These are phyloP conservation scores for Corythoichthys haematopterus DNA, from an alignment of 2,113 vertebrate genomes.

Conservation along the genomic window DNA sequence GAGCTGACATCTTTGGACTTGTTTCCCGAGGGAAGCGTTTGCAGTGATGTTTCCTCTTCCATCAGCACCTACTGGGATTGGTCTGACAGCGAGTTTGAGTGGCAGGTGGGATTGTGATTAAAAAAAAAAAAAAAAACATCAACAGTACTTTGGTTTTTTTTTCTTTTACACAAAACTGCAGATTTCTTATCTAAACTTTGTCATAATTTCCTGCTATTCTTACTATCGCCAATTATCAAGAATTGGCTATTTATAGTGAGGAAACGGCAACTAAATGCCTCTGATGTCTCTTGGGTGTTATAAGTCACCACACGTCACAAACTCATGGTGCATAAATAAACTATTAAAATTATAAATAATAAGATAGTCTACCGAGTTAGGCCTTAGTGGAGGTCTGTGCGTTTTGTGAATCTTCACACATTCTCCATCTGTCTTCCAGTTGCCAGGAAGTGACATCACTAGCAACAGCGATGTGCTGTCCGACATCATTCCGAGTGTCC, in stretches of 20 bases:
- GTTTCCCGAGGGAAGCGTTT: constrained; percentile 95
- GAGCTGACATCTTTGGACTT: constrained; percentile 94
- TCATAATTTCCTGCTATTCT: too few species aligned
- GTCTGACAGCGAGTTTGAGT: constrained; percentile 99
- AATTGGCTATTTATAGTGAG: too few species aligned
- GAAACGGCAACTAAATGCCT: too few species aligned
- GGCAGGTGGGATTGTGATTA: constrained; percentile 81
- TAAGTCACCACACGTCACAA: too few species aligned
- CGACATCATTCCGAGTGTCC: constrained; percentile 95
- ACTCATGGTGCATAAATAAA: too few species aligned
- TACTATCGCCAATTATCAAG: too few species aligned
- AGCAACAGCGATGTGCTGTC: constrained; percentile 96
- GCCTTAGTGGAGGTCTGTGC: not conserved
- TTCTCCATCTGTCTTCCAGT: constrained; percentile 58
- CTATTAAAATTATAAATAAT: too few species aligned
- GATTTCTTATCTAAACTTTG: too few species aligned
- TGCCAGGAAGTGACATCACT: constrained; percentile 94
- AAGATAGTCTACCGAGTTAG: not conserved
- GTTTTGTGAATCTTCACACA: not conserved
- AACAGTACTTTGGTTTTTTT: not conserved
- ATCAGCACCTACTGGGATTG: constrained; percentile 99
- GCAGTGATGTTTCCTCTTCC: constrained; percentile 98
- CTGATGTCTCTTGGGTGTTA: too few species aligned
- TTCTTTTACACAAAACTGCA: not conserved
- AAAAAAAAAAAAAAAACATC: not conserved